A percentile compares a stretch with the other conserved stretches of the same genome.
phyloP scores from a whole-genome alignment of 2,797 vertebrate species.

The Microchirus variegatus region DNA sequence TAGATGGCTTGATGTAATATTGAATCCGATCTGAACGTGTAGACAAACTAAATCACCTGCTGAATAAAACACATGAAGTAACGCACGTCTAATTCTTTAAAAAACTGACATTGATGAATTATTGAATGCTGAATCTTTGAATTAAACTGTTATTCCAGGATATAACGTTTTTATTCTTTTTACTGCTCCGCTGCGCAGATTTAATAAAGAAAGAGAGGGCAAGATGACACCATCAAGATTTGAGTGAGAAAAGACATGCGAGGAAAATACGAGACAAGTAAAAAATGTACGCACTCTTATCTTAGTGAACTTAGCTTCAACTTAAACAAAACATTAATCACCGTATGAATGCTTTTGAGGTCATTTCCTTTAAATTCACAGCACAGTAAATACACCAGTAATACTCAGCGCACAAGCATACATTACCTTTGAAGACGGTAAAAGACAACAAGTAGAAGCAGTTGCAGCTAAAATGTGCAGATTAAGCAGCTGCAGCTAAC shows the following conservation, averaged over 20 bases:
- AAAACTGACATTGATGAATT: too few relatives aligned
- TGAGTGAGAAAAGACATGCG: background rate
- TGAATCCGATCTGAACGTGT: constrained; percentile 1
- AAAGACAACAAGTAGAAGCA: constrained; percentile 20
- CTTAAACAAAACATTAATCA: background rate
- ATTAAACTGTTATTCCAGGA: background rate
- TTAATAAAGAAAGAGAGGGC: constrained; percentile 9
- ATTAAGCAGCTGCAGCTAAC: constrained; percentile 38
- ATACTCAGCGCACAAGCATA: constrained; percentile 3
- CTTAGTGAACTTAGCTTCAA: constrained; percentile 16
- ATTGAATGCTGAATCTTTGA: background rate
- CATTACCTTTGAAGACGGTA: constrained; percentile 60
- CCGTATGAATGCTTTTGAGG: background rate
- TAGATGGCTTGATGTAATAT: constrained; percentile 3
- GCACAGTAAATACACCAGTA: background rate
- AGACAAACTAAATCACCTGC: background rate
- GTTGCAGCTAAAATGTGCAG: background rate
- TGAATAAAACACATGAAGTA: too few relatives aligned
- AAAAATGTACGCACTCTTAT: background rate
- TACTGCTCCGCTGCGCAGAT: background rate
- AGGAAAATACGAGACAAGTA: constrained; percentile 5
- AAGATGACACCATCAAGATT: constrained; percentile 20
- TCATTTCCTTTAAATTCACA: constrained; percentile 10
- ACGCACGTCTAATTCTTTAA: too few relatives aligned
- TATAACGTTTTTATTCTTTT: background rate